Base-by-base conservation (phyloP, 2,888 invertebrate species). In the Amblyjoppa fuscipennis region DNA sequence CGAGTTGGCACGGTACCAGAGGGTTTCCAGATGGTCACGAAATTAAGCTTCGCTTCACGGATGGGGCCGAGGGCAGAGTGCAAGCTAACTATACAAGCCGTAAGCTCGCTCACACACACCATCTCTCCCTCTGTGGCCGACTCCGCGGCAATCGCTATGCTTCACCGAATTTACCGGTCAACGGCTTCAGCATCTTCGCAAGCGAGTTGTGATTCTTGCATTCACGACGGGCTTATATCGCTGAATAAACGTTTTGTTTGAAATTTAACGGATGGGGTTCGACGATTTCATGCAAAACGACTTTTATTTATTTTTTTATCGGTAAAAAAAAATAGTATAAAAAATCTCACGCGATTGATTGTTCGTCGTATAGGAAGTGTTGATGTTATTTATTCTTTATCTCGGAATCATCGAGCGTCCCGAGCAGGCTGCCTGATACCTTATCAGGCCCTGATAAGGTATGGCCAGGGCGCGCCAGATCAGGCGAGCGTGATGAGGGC, bases 1-100 rank as follows among this genome's bases (percentile, higher is more conserved):
- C 88, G 88, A 90, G 90, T 89, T 91, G 90, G 91, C 91, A 89
- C 82, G 81, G 83, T 83, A 89, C 91, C 91, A 91, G 89, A 89
- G 89, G 84, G 87, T 89, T 90, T 90, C 88, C 90, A 90, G 91
- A 87, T 89, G 90, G 90, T 84, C 88, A 87, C 86, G 87, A 90
- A 91, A 91, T 91, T 91, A 91, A 91, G 89, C 90, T 90, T 87
- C 88, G 89, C 87, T 89, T 86, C 88, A 83, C 73, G 76, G 77
- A 84, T 61, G 77, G 68, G 71, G 68, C 76, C 45, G 71, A 68
- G 76, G 38, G 75, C 38, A 25, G 49, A 49, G 34, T 41, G 53
- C 49, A 64, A 64, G 64, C 28, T 25, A 28, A 25, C 64, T 64
- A 16, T 34, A 34, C 64, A 64, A 64, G 59, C 13, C 59, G 59